Evolutionary conservation across 30 jellyfish, hydroid and myxozoan species (phyloP).

Genomic region (Hydractinia echinata): DNA sequence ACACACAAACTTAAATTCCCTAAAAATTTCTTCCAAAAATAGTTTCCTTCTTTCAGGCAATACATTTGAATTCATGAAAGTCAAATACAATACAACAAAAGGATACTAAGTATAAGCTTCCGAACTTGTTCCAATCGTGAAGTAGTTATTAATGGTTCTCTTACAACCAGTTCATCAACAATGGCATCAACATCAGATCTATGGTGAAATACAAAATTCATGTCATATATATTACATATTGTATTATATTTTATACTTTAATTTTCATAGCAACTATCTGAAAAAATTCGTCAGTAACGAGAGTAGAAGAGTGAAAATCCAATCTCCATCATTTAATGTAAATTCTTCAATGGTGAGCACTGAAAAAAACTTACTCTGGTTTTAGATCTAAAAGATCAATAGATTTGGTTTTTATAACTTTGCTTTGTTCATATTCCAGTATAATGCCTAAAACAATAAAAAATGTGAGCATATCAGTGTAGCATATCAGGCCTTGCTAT

Average conservation of each 20-base stretch:
- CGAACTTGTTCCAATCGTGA: slow-evolving; percentile 87
- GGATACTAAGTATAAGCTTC: slow-evolving; percentile 77
- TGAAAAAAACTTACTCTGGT: slow-evolving; percentile 68
- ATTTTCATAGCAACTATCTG: not conserved
- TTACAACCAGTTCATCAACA: slow-evolving; percentile 66
- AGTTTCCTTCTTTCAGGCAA: no score
- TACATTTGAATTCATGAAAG: no score
- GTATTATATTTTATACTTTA: not conserved
- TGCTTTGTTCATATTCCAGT: slow-evolving; percentile 85
- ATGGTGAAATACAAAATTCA: not conserved
- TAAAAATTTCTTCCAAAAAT: no score
- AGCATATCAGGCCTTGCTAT: not conserved
- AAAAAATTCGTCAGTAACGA: not conserved
- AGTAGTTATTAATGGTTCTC: slow-evolving; percentile 77
- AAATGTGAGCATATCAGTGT: not conserved
- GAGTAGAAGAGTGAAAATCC: not conserved
- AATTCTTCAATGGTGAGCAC: not conserved
- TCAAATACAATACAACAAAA: not conserved
- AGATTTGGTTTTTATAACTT: slow-evolving; percentile 69
- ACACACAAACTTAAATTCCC: no score
- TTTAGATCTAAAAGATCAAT: slow-evolving; percentile 73
- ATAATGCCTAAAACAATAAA: slow-evolving; percentile 50
- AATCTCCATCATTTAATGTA: not conserved
- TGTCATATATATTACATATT: not conserved
- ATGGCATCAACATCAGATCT: slow-evolving; percentile 86